Conservation (phyloP, 2,888 invertebrate species). For the Electrophaes corylata region DNA sequence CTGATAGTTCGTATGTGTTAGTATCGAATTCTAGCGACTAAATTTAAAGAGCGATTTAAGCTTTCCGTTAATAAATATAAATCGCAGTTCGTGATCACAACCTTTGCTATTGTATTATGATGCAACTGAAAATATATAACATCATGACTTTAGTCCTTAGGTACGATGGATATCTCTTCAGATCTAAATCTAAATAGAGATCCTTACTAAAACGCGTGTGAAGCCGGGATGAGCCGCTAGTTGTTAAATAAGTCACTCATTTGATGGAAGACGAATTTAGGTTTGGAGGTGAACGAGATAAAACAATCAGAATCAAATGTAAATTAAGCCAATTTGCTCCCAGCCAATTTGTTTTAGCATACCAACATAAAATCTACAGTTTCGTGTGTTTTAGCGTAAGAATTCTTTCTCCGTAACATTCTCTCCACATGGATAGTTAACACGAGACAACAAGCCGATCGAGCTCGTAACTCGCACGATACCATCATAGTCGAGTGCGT, state of each 20-base stretch:
- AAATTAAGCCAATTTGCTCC: not conserved
- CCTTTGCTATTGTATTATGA: too few relatives aligned
- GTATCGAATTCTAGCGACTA: not conserved
- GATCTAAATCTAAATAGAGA: too few relatives aligned
- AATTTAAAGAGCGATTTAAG: not conserved
- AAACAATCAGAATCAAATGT: not conserved
- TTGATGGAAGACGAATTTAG: not conserved
- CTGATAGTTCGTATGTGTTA: not conserved
- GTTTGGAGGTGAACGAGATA: too few relatives aligned
- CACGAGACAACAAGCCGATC: conserved; percentile 31
- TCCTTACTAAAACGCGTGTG: too few relatives aligned
- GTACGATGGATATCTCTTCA: too few relatives aligned
- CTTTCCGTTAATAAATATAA: too few relatives aligned
- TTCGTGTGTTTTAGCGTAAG: not conserved
- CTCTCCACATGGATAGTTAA: conserved; percentile 21
- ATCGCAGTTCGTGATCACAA: too few relatives aligned
- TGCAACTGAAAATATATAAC: too few relatives aligned
- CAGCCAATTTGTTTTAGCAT: not conserved
- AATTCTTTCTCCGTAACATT: conserved; percentile 5
- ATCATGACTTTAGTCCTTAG: too few relatives aligned
- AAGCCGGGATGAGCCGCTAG: too few relatives aligned
- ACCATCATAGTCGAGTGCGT: conserved; percentile 38
- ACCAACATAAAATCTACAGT: not conserved
- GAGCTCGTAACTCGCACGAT: conserved; percentile 44
- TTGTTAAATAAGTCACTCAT: too few relatives aligned